Percentiles rank a stretch among this genome's conserved stretches.
These are phyloP conservation scores for Steatocranus sp. DNA, from an alignment of 2,797 vertebrate species.

Conservation along the genomic window DNA sequence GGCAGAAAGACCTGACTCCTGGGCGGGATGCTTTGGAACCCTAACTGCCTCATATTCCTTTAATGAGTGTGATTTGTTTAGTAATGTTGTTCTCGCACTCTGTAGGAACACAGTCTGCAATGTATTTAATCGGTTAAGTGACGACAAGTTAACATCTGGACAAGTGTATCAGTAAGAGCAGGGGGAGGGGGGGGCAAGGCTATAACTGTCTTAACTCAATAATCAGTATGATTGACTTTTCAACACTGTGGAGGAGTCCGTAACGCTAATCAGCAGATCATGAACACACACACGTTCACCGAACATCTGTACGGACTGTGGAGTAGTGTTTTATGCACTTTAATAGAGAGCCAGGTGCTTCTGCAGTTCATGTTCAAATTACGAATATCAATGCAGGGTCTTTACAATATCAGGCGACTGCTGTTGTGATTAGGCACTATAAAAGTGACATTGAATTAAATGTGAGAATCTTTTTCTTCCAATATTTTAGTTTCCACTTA, in stretches of 20 bases:
- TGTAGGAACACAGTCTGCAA: background rate
- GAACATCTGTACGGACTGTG: background rate
- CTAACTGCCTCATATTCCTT: background rate
- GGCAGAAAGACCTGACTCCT: background rate
- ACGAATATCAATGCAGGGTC: background rate
- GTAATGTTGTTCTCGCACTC: background rate
- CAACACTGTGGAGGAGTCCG: background rate
- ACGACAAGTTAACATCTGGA: background rate
- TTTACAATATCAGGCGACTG: background rate
- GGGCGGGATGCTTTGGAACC: background rate
- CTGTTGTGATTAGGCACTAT: background rate
- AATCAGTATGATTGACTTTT: background rate
- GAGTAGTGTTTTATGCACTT: background rate
- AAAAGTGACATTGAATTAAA: background rate
- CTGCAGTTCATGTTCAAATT: background rate
- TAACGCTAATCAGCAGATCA: background rate
- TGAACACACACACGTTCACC: background rate
- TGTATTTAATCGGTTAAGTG: background rate
- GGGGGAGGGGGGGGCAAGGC: background rate
- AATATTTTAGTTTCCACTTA: background rate
- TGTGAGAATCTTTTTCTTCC: background rate
- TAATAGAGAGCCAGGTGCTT: background rate
- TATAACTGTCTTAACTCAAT: background rate
- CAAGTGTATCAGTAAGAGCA: background rate
- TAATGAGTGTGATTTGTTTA: background rate